Evolutionary conservation across 2,113 vertebrate genomes (phyloP).

Genomic region (Eira barbara): DNA sequence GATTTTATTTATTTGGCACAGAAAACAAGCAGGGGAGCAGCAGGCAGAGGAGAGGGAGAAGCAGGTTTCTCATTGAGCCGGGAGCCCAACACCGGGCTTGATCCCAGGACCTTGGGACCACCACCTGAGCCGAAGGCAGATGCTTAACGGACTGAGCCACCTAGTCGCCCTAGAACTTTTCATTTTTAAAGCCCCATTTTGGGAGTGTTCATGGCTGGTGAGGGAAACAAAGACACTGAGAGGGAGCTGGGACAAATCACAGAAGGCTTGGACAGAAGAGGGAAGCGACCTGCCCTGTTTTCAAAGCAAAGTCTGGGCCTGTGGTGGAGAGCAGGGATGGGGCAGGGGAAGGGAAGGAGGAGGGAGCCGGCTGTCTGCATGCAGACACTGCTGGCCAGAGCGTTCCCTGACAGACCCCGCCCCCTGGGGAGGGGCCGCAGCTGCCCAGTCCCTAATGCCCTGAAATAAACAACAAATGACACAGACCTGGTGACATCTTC

Average conservation of each 20-base stretch:
- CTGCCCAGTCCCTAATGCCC: not conserved
- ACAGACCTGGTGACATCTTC: not conserved
- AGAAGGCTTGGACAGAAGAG: not conserved
- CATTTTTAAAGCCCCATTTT: not conserved
- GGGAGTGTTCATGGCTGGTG: not conserved
- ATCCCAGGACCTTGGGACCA: too few species aligned
- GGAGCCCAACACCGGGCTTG: too few species aligned
- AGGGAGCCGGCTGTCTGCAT: not conserved
- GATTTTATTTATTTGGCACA: too few species aligned
- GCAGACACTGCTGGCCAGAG: not conserved
- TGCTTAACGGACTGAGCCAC: too few species aligned
- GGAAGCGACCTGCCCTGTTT: not conserved
- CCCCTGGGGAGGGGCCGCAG: fast-evolving
- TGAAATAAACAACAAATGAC: not conserved
- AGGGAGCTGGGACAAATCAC: not conserved
- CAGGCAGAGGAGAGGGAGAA: too few species aligned
- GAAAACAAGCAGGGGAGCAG: too few species aligned
- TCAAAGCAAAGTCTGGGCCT: not conserved
- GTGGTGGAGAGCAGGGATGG: fast-evolving
- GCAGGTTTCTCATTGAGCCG: too few species aligned
- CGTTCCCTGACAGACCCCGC: not conserved
- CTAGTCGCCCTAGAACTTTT: too few species aligned
- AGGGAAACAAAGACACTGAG: not conserved
- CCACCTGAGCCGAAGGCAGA: too few species aligned
- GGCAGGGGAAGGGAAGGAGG: not conserved